phyloP scores from a whole-genome alignment of 2,797 vertebrate species.

The Oryzias dopingdopingensis region DNA sequence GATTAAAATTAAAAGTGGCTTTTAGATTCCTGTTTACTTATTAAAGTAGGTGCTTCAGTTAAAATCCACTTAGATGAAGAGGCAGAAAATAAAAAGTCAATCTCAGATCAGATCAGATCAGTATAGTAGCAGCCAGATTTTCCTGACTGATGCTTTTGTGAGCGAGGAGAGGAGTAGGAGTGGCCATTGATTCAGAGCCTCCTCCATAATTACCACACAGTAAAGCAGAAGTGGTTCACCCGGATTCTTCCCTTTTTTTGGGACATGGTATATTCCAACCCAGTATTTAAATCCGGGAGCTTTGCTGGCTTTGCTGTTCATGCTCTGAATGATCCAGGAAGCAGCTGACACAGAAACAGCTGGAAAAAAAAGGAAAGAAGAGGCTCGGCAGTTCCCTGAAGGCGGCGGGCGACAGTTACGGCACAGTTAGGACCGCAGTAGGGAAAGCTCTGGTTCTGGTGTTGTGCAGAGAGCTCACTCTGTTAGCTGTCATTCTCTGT shows the following conservation, averaged over 20 bases:
- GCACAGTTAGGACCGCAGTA: conserved; percentile 30
- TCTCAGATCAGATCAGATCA: too few relatives aligned
- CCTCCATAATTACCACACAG: conserved; percentile 61
- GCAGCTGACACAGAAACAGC: conserved; percentile 45
- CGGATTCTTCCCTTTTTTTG: conserved; percentile 45
- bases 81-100: too few relatives aligned
- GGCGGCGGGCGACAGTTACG: conserved; percentile 31
- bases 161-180: conserved; percentile 35
- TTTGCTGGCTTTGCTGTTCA: conserved; percentile 55
- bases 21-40: too few relatives aligned
- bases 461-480: conserved; percentile 15
- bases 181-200: conserved; percentile 34
- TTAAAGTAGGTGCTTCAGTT: too few relatives aligned
- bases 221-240: conserved; percentile 45
- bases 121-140: too few relatives aligned
- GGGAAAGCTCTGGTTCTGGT: conserved; percentile 6
- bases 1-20: too few relatives aligned
- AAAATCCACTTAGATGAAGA: background rate
- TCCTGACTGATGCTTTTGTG: conserved; percentile 15
- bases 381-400: conserved; percentile 22
- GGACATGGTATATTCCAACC: conserved; percentile 72
- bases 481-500: conserved; percentile 59
- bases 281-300: conserved; percentile 74
- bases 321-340: conserved; percentile 62
- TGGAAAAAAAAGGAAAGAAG: conserved; percentile 21